A percentile compares a stretch with the other conserved stretches of the same genome.
These are phyloP conservation scores for Radopholus similis DNA, from an alignment of 1,140 invertebrate species.

Conservation along the genomic window DNA sequence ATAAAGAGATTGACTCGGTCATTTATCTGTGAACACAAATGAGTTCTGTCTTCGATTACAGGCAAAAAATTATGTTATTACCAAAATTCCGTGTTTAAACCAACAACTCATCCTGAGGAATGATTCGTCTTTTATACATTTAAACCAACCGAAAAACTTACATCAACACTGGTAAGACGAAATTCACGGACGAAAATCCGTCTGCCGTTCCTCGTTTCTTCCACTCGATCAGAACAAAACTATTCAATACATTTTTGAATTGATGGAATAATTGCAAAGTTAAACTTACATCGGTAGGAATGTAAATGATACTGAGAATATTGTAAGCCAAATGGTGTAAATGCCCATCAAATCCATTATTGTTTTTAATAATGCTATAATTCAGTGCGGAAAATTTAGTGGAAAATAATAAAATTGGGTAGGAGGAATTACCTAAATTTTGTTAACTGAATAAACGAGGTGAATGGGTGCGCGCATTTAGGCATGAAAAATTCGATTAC, in stretches of 20 bases:
- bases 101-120: constrained; percentile 45
- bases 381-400: no score
- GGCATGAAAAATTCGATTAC: no score
- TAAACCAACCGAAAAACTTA: constrained; percentile 32
- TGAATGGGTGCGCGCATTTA: no score
- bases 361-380: no score
- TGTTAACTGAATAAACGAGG: no score
- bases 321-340: constrained; percentile 52
- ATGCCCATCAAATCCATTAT: constrained; percentile 46
- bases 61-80: no score
- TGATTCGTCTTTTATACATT: constrained; percentile 6
- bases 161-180: constrained; percentile 57
- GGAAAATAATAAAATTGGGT: no score
- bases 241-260: background rate
- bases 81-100: constrained; percentile 50
- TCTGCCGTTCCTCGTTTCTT: constrained; percentile 51
- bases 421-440: no score
- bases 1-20: constrained; percentile 52
- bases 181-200: constrained; percentile 57
- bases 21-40: no score
- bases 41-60: no score
- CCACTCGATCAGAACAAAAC: constrained; percentile 46
- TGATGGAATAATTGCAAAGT: background rate
- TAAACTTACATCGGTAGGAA: constrained; percentile 51
- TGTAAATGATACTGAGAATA: constrained; percentile 58